Evolutionary conservation across 2,888 invertebrate species (phyloP).

Genomic region (Hydriomena furcata): DNA sequence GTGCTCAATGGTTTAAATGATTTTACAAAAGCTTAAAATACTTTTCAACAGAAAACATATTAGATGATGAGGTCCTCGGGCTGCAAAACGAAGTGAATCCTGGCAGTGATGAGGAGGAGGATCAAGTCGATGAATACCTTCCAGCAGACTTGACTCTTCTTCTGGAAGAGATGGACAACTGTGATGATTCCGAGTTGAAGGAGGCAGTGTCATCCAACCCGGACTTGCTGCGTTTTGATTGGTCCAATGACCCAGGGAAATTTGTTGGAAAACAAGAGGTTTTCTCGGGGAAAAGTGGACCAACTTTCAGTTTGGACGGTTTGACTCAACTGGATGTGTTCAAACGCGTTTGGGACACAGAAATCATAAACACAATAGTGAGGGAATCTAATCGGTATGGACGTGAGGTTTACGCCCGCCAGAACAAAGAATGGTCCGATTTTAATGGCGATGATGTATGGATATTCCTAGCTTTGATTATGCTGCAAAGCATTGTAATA

Average conservation of each 20-base stretch:
- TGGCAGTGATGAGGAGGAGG: no score
- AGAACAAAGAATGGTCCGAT: background rate
- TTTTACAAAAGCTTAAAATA: no score
- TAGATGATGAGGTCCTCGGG: no score
- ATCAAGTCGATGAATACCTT: no score
- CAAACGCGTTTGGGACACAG: background rate
- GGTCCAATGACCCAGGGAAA: constrained; percentile 3
- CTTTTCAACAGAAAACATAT: no score
- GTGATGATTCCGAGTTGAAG: no score
- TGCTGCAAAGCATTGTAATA: constrained; percentile 4
- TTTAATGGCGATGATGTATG: background rate
- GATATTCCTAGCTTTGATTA: background rate
- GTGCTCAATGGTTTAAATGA: no score
- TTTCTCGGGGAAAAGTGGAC: background rate
- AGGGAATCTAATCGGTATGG: background rate
- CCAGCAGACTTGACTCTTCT: no score
- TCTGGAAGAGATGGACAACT: no score
- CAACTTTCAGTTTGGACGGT: background rate
- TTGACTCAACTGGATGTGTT: background rate
- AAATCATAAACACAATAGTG: background rate
- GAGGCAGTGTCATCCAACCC: constrained; percentile 1
- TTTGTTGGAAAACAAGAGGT: constrained; percentile 2
- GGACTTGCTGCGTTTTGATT: constrained; percentile 2
- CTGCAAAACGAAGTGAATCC: no score
- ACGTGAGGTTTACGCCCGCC: background rate